These are phyloP conservation scores for Eueides isabella DNA, from an alignment of 1,140 invertebrate genomes.

Conservation along the genomic window DNA sequence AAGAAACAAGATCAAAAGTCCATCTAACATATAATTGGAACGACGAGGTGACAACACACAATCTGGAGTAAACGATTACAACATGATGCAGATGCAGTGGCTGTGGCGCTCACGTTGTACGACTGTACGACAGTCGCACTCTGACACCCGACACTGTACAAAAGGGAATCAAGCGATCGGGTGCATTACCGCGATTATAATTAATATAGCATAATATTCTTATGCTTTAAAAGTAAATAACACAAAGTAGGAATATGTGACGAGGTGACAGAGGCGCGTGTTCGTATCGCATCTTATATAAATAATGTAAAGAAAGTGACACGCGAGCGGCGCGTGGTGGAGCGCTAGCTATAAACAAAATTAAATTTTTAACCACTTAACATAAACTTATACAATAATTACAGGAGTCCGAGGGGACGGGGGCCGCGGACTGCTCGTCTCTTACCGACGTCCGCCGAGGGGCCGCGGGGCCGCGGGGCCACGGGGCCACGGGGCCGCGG, in stretches of 20 bases:
- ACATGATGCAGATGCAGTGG: too few species aligned
- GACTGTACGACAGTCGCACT: too few species aligned
- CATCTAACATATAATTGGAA: too few species aligned
- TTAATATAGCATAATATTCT: background rate
- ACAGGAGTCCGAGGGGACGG: background rate
- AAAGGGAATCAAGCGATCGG: background rate
- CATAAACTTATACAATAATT: constrained; percentile 27
- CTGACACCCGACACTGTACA: background rate
- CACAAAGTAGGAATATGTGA: background rate
- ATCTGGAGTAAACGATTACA: too few species aligned
- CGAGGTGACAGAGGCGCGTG: background rate
- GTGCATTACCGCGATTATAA: background rate
- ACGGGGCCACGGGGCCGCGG: too few species aligned
- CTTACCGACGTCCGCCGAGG: background rate
- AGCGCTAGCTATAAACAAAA: constrained; percentile 17
- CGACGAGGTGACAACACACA: too few species aligned
- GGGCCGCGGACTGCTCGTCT: background rate
- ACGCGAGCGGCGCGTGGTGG: background rate
- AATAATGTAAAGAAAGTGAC: too few species aligned
- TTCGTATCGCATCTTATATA: too few species aligned
- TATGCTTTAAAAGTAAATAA: constrained; percentile 2
- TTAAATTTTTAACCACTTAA: constrained; percentile 31
- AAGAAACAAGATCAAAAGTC: too few species aligned
- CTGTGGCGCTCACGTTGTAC: too few species aligned
- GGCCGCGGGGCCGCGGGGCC: too few species aligned